Evolutionary conservation across 1,140 invertebrate genomes (phyloP).

Genomic region (Meloidogyne floridensis): DNA sequence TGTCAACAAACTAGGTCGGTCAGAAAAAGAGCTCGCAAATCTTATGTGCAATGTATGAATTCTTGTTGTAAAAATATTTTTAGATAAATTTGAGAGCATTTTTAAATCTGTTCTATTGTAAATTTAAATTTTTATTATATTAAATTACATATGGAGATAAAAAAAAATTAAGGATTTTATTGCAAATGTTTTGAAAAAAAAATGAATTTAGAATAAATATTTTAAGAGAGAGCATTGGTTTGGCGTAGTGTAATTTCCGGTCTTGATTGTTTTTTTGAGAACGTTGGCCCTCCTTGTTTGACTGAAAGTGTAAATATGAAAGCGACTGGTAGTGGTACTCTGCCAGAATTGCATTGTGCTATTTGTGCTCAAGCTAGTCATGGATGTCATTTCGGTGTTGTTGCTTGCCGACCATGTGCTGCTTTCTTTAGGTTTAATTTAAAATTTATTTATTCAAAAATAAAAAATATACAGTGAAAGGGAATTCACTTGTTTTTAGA

Average conservation of each 20-base stretch:
- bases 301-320: not conserved
- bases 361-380: not conserved
- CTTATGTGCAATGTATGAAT: not conserved
- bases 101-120: not conserved
- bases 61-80: not conserved
- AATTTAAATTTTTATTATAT: no score
- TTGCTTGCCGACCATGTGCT: conserved; percentile 18
- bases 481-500: no score
- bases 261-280: no score
- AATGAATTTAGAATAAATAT: no score
- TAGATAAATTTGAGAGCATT: not conserved
- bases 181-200: no score
- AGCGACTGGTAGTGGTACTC: not conserved
- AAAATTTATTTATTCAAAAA: not conserved
- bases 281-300: not conserved
- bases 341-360: conserved; percentile 18
- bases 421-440: conserved; percentile 15
- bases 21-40: not conserved
- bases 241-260: no score
- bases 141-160: no score
- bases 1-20: not conserved
- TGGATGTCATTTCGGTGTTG: conserved; percentile 15
- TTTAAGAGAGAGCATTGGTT: no score
- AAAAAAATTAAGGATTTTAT: no score
- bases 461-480: no score